Base-by-base conservation (phyloP, 2,888 invertebrate species). In the Coenonympha arcania region DNA sequence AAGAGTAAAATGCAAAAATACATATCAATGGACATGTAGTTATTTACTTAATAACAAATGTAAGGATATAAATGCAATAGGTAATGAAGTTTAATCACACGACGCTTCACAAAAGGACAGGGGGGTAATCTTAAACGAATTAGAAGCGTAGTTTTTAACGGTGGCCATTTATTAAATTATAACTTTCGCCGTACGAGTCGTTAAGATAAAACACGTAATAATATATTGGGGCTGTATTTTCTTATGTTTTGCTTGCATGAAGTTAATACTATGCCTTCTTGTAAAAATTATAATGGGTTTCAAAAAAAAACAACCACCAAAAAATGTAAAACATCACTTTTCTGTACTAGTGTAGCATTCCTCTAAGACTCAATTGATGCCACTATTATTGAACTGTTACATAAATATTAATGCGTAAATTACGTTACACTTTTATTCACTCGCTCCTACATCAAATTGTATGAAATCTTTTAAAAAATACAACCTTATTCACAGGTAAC, bases 401-500 rank as follows among this genome's bases (percentile, higher is more conserved):
- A 37, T n/a, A 40, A 40, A 40, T 2, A 24, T 9, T 9, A 16
- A 16, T 19, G 18, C 18, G 11, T 30, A 1, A 6, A 41, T 13
- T 6, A 19, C 18, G 28, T 41, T 2, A 0, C 1, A 11, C 30
- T 15, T 30, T 2, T 20, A 22, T 34, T 34, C 34, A 18, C 44
- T 44, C n/a, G 33, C 44, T 44, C 44, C 34, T 44, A 4, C 6
- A 20, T 20, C 15, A 33, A 43, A 8, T 34, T 8, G 9, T 11
- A 6, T 13, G 18, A 45, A n/a, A 11, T 28, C 4, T n/a, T 18
- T 11, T 3, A 26, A 19, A n/a, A 22, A 34, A 4, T 28, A 13
- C n/a, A 30, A 24, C 36, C 22, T 48, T 55, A 45, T 50, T 4
- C 1, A 6, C 55, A 56, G 52, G 53, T 55, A 56, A 62, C 41